Evolutionary conservation across 2,113 vertebrate genomes (phyloP).

Genomic region (Geococcyx californianus): DNA sequence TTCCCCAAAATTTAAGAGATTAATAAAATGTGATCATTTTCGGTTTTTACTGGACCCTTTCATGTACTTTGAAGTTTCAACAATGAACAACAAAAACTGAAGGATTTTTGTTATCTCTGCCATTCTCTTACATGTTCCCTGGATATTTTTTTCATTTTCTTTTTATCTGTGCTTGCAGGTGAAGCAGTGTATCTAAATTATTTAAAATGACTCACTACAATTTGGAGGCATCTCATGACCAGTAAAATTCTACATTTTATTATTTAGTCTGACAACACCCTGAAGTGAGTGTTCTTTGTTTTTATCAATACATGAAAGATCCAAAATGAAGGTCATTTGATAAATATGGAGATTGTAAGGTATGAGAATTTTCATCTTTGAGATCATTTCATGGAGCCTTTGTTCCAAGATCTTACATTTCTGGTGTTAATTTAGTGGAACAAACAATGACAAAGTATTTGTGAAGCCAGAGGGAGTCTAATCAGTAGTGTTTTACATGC

Average conservation of each 20-base stretch:
- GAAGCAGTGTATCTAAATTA: background rate
- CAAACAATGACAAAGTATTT: constrained; percentile 39
- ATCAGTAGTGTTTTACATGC: background rate
- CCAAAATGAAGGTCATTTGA: background rate
- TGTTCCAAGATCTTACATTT: constrained; percentile 1
- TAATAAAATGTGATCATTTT: background rate
- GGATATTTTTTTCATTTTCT: background rate
- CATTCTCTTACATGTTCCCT: background rate
- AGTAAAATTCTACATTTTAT: background rate
- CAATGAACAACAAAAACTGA: background rate
- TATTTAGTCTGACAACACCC: background rate
- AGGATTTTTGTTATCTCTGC: background rate
- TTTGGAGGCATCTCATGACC: background rate
- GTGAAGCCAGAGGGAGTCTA: constrained; percentile 19
- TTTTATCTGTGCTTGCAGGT: background rate
- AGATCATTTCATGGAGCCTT: background rate
- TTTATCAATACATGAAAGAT: background rate
- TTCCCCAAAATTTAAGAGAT: background rate
- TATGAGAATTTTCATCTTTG: background rate
- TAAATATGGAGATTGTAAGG: background rate
- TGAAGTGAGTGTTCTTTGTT: background rate
- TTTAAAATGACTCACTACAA: background rate
- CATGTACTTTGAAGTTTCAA: constrained; percentile 1
- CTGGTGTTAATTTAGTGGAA: constrained; percentile 22
- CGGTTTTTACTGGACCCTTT: background rate